These are phyloP conservation scores for Poeciliopsis gracilis DNA, from an alignment of 2,797 vertebrate species.

Conservation along the genomic window DNA sequence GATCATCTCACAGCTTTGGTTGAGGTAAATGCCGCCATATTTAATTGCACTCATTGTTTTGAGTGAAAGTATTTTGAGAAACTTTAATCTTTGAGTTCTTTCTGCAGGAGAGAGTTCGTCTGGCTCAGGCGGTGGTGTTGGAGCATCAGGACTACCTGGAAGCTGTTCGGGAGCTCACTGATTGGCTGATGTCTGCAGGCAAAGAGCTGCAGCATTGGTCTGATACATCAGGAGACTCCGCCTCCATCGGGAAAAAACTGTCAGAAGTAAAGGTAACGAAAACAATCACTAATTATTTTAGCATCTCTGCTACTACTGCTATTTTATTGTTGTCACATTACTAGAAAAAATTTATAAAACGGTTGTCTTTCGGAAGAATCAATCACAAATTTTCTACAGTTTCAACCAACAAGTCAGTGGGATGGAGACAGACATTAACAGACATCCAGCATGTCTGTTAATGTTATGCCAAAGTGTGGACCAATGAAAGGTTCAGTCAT, in stretches of 20 bases:
- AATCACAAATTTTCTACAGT: neutral
- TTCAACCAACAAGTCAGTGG: neutral
- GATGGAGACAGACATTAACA: too few relatives aligned
- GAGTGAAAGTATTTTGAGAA: neutral
- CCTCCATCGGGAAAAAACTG: conserved; percentile 87
- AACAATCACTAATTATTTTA: neutral
- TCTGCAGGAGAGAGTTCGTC: conserved; percentile 89
- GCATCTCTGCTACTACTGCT: neutral
- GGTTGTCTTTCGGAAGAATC: neutral
- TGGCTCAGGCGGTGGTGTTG: conserved; percentile 89
- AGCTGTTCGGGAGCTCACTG: conserved; percentile 92
- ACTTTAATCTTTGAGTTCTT: neutral
- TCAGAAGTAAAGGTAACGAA: conserved; percentile 89
- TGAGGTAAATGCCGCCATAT: conserved; percentile 79
- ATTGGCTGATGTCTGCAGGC: conserved; percentile 95
- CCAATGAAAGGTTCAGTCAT: neutral
- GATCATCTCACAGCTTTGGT: conserved; percentile 88
- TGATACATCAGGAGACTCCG: conserved; percentile 89
- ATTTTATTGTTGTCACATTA: neutral
- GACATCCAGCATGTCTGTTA: neutral
- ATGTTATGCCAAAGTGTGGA: too few relatives aligned
- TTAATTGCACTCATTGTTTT: neutral
- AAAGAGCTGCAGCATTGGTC: conserved; percentile 97
- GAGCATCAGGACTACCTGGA: conserved; percentile 95
- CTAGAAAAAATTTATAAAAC: neutral